Evolutionary conservation across 2,113 vertebrate genomes (phyloP).

Genomic region (Alethe diademata): DNA sequence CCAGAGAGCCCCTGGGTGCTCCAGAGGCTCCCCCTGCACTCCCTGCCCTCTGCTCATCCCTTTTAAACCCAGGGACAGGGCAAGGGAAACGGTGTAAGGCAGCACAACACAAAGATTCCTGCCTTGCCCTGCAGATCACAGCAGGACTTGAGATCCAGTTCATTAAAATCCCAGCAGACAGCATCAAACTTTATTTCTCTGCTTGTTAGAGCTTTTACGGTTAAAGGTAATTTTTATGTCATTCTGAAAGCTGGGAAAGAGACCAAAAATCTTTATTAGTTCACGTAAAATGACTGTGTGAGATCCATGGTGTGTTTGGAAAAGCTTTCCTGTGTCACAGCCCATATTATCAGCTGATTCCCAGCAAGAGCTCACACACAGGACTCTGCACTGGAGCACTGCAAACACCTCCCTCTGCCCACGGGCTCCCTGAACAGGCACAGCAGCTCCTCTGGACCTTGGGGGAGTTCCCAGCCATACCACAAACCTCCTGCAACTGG

Average conservation of each 20-base stretch:
- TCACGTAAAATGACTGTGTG: neutral
- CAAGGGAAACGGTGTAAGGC: neutral
- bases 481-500: fast-evolving
- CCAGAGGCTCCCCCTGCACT: too few relatives aligned
- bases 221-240: neutral
- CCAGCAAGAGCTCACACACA: neutral
- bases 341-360: neutral
- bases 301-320: fast-evolving
- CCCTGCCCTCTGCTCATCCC: neutral
- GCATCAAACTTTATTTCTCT: neutral
- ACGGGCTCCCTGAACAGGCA: fast-evolving
- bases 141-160: neutral
- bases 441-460: fast-evolving
- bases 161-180: neutral
- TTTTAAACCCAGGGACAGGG: neutral
- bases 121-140: neutral
- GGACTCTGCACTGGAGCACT: neutral
- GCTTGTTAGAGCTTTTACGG: neutral
- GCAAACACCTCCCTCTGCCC: neutral
- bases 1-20: too few relatives aligned
- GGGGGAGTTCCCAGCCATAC: fast-evolving
- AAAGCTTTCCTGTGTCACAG: neutral
- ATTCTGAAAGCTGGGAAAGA: neutral
- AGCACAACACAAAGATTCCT: neutral
- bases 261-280: neutral